Conservation (phyloP, 92 coral and sea anemone genomes). For the Paramuricea clavata region DNA sequence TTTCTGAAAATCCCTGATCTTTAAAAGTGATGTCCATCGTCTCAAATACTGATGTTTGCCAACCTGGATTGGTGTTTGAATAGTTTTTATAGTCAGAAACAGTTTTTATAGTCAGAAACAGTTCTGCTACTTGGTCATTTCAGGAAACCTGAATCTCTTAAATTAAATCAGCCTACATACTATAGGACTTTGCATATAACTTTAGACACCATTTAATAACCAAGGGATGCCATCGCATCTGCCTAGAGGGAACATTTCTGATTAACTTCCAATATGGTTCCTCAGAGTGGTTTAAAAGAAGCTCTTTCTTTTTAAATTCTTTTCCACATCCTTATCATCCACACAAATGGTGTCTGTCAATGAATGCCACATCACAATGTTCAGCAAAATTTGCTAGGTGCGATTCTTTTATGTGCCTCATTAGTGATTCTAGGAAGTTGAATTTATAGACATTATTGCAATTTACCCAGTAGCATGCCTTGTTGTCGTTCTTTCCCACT, state of each 20-base stretch:
- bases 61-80: not conserved
- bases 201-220: constrained; percentile 25
- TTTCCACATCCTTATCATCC: constrained; percentile 31
- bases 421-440: not conserved
- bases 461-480: constrained; percentile 42
- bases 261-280: constrained; percentile 19
- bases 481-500: constrained; percentile 29
- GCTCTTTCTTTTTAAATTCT: constrained; percentile 29
- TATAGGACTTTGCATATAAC: too few relatives aligned
- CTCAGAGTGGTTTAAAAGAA: not conserved
- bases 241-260: constrained; percentile 44
- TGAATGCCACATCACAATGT: constrained; percentile 1
- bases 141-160: not conserved
- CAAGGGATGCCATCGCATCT: constrained; percentile 51
- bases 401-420: not conserved
- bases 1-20: constrained; percentile 19
- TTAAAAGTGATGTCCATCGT: constrained; percentile 36
- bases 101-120: not conserved
- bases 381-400: not conserved
- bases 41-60: constrained; percentile 4
- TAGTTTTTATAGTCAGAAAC: not conserved
- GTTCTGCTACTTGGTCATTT: not conserved
- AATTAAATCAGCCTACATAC: not conserved
- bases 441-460: constrained; percentile 28
- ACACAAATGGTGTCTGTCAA: not conserved